Conservation (phyloP, 2,797 vertebrate species). For the Arnoldichthys spilopterus region DNA sequence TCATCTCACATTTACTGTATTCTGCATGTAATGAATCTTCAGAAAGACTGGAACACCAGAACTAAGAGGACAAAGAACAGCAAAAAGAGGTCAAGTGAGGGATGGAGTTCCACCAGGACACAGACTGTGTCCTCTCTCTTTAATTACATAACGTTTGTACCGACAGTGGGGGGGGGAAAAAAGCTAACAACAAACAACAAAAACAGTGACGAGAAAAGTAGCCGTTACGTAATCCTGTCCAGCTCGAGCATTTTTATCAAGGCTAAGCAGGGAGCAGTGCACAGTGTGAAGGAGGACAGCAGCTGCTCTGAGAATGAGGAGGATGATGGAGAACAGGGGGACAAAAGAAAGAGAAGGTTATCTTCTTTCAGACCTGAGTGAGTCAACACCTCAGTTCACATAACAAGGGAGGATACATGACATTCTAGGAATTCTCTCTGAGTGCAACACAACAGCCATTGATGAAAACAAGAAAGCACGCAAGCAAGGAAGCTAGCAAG, state of each 20-base stretch:
- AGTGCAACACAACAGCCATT: slow-evolving; percentile 63
- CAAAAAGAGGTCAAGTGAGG: slow-evolving; percentile 48
- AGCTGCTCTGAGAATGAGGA: slow-evolving; percentile 49
- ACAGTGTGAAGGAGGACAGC: slow-evolving; percentile 52
- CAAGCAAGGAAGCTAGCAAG: not conserved
- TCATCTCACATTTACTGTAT: not conserved
- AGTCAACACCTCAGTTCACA: not conserved
- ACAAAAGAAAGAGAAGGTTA: slow-evolving; percentile 8
- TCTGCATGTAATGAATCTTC: slow-evolving; percentile 7
- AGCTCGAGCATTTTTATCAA: slow-evolving; percentile 52
- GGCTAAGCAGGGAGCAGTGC: slow-evolving; percentile 56
- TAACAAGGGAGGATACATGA: not conserved
- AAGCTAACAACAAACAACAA: slow-evolving; percentile 23
- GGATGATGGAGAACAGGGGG: slow-evolving; percentile 4
- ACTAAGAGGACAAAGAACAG: not conserved
- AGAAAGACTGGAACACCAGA: not conserved
- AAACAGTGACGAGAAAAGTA: slow-evolving; percentile 34
- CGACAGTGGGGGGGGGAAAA: slow-evolving; percentile 46
- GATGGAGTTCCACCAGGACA: slow-evolving; percentile 50
- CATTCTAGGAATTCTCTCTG: slow-evolving; percentile 68
- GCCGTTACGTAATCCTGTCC: slow-evolving; percentile 63
- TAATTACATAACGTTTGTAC: slow-evolving; percentile 58
- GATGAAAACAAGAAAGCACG: not conserved
- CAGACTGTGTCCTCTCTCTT: slow-evolving; percentile 48
- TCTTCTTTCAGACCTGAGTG: slow-evolving; percentile 18